Conservation (phyloP, 2,888 invertebrate species). For the Brachycybe producta region DNA sequence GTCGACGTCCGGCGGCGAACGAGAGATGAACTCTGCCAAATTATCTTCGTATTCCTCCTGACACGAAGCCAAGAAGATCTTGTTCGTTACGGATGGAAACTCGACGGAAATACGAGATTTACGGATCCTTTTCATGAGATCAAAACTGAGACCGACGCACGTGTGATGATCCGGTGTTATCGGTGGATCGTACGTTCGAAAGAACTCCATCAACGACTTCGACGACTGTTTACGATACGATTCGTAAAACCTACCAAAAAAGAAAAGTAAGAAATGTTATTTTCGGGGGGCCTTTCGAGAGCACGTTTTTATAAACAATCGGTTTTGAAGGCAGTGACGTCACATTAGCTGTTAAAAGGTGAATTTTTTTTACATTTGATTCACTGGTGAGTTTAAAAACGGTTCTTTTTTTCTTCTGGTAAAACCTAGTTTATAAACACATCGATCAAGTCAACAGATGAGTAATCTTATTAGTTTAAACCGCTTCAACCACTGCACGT, state of each 20-base stretch:
- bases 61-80: conserved; percentile 65
- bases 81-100: conserved; percentile 51
- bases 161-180: conserved; percentile 67
- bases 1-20: conserved; percentile 29
- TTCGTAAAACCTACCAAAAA: conserved; percentile 43
- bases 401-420: no score
- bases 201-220: conserved; percentile 54
- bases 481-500: no score
- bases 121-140: conserved; percentile 53
- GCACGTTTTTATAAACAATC: no score
- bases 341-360: no score
- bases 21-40: conserved; percentile 18
- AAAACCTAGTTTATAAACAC: no score
- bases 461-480: no score
- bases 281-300: background rate
- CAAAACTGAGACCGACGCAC: conserved; percentile 76
- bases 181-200: conserved; percentile 60
- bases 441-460: no score
- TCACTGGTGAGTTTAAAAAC: no score
- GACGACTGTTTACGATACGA: conserved; percentile 46
- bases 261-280: no score
- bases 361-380: no score
- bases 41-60: conserved; percentile 49
- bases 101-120: conserved; percentile 44
- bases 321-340: no score